Base-by-base conservation (phyloP, 1,140 invertebrate species). In the Medauroidea extradentata region DNA sequence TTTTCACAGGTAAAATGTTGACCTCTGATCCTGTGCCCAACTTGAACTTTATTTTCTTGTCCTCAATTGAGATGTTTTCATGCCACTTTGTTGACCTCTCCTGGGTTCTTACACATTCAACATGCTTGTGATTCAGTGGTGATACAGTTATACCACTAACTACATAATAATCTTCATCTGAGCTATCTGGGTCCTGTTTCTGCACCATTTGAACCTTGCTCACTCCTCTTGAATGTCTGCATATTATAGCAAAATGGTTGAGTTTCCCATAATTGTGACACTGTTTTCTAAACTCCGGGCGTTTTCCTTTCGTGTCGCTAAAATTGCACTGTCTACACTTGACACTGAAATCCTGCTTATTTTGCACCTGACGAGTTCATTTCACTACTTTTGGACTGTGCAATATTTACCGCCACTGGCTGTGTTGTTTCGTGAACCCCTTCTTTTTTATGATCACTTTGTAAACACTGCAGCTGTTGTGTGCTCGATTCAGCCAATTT, bases 201-300 rank as follows among this genome's bases (percentile, higher is more conserved):
- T 46, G 3, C n/a, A 19, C 14, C 43, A 19, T 46, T 18, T n/a
- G 3, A 3, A 18, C 43, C 16, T 46, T 19, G 21, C 14, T 18
- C 9, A 19, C 43, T 46, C 14, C 21, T 8, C 21, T 5, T 19
- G 18, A 53, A 13, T 14, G 2, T 27, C 24, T 46, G 53, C 65
- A 65, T 14, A 27, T 42, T n/a, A 42, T 23, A 34, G 57, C 34
- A 49, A 34, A 34, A 11, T 34, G 29, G 11, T 65, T 66, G 21
- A 42, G 18, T 19, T 46, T 60, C 11, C 49, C 41, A 58, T 58
- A 63, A 49, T 50, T 57, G 14, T 34, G 41, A 44, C 63, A 63
- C 14, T 21, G 49, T 56, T 64, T 65, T 18, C 64, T 63, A 58
- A 29, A 67, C 16, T 58, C 65, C 23, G 65, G 67, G 48, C 65